Evolutionary conservation across 2,113 vertebrate genomes (phyloP).

Genomic region (Daphoenositta chrysoptera): DNA sequence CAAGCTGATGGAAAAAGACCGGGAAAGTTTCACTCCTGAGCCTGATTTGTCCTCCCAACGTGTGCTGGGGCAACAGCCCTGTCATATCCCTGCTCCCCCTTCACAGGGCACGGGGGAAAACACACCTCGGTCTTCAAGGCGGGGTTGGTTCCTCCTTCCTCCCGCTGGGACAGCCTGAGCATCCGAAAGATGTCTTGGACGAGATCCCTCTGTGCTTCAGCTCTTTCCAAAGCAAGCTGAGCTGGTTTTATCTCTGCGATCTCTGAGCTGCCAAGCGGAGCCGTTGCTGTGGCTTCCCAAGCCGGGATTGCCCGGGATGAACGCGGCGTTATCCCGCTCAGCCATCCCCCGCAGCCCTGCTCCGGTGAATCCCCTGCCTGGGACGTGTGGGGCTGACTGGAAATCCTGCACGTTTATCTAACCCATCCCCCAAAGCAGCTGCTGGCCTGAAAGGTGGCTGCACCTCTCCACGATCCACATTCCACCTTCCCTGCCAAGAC

Average conservation of each 20-base stretch:
- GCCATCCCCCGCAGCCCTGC: neutral
- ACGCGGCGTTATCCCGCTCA: rapidly evolving
- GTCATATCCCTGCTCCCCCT: neutral
- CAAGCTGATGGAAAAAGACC: neutral
- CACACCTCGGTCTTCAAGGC: neutral
- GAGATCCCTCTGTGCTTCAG: neutral
- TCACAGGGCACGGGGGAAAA: rapidly evolving
- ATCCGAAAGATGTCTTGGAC: neutral
- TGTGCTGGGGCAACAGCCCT: neutral
- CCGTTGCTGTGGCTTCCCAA: rapidly evolving
- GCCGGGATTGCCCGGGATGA: rapidly evolving
- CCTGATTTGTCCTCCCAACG: rapidly evolving
- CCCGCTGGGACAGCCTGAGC: neutral
- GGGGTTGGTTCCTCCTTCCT: neutral
- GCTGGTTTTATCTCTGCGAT: neutral
- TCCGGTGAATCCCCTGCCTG: neutral
- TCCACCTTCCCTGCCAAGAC: constrained; percentile 30
- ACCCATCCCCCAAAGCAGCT: neutral
- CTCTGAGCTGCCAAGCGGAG: neutral
- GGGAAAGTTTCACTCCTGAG: neutral
- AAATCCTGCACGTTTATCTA: neutral
- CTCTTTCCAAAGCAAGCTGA: neutral
- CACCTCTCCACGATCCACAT: neutral
- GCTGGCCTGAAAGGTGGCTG: constrained; percentile 38
- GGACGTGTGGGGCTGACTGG: neutral